phyloP scores from a whole-genome alignment of 2,888 invertebrate species.

The Acholoe squamosa region DNA sequence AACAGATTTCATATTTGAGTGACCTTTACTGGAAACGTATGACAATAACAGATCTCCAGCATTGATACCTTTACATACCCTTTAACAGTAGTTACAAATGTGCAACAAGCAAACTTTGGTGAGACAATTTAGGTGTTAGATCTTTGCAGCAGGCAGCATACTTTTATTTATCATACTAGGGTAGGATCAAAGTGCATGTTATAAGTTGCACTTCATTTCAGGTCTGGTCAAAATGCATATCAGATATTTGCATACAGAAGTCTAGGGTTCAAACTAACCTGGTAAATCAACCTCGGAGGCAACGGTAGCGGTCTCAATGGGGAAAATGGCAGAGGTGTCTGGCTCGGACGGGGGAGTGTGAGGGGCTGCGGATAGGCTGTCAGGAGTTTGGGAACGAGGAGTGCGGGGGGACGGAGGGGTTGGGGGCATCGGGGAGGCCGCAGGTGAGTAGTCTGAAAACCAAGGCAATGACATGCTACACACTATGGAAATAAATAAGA shows the following conservation, averaged over 20 bases:
- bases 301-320: slow-evolving; percentile 57
- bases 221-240: too few species aligned
- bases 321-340: slow-evolving; percentile 56
- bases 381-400: slow-evolving; percentile 4
- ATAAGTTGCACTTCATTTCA: too few species aligned
- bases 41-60: too few species aligned
- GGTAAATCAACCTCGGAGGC: slow-evolving; percentile 58
- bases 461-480: slow-evolving; percentile 5
- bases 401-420: slow-evolving; percentile 51
- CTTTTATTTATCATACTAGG: too few species aligned
- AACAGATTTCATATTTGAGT: too few species aligned
- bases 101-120: too few species aligned
- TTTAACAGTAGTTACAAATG: too few species aligned
- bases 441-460: slow-evolving; percentile 58
- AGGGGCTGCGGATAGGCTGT: slow-evolving; percentile 2
- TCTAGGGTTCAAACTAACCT: slow-evolving; percentile 51
- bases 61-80: too few species aligned
- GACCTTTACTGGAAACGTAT: too few species aligned
- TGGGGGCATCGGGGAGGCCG: slow-evolving; percentile 44
- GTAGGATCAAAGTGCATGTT: too few species aligned
- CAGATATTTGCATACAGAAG: not conserved
- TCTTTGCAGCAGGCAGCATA: too few species aligned
- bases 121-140: too few species aligned
- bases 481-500: slow-evolving; percentile 32
- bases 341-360: slow-evolving; percentile 29